A percentile compares a stretch with the other conserved stretches of the same genome.
phyloP scores from a whole-genome alignment of 1,140 invertebrate genomes.

The Nixonia krombeini region DNA sequence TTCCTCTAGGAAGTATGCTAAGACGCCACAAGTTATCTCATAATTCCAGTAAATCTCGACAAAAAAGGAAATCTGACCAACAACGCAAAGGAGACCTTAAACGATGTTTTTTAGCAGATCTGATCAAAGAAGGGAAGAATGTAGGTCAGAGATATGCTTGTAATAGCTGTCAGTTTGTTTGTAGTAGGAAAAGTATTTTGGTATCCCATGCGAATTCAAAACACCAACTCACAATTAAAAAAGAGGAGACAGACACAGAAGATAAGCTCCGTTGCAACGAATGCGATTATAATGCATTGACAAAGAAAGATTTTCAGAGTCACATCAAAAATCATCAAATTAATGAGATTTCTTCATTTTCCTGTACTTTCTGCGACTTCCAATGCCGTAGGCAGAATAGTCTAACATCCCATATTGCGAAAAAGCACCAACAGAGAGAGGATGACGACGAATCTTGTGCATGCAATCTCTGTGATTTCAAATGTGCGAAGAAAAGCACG shows the following conservation, averaged over 20 bases:
- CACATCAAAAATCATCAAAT: conserved; percentile 13
- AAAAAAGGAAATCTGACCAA: not conserved
- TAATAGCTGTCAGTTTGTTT: conserved; percentile 29
- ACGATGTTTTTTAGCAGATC: no score
- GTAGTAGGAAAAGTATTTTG: conserved; percentile 32
- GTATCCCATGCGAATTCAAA: conserved; percentile 24
- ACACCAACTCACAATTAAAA: conserved; percentile 19
- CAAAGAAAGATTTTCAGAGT: conserved; percentile 18
- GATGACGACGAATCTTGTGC: conserved; percentile 2
- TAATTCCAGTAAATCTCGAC: conserved; percentile 7
- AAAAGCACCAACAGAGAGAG: conserved; percentile 36
- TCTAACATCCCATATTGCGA: conserved; percentile 34
- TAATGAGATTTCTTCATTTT: conserved; percentile 9
- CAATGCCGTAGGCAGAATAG: conserved; percentile 33
- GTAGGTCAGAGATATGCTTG: conserved; percentile 23
- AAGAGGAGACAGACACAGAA: not conserved
- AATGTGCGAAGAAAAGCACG: conserved; percentile 71
- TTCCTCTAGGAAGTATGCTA: conserved; percentile 55
- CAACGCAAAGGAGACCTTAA: no score
- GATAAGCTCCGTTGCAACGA: conserved; percentile 20
- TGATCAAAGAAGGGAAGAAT: not conserved
- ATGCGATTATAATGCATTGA: conserved; percentile 32
- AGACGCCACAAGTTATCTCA: conserved; percentile 53
- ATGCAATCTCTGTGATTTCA: conserved; percentile 68
- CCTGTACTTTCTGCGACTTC: conserved; percentile 45